Conservation (phyloP, 1,140 invertebrate genomes). For the Helicorthomorpha holstii region DNA sequence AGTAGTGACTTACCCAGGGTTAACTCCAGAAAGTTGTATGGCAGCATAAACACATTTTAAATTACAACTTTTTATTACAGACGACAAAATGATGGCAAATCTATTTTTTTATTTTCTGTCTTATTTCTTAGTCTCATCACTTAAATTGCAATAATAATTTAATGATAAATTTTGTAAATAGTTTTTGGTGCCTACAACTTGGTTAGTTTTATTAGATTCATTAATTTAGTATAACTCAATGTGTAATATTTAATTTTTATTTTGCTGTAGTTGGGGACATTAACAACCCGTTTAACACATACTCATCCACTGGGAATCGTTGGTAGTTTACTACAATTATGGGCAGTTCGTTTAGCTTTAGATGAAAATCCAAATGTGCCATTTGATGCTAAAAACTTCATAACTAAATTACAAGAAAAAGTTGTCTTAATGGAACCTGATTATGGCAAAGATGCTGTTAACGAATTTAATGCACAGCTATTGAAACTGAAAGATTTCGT, state of each 20-base stretch:
- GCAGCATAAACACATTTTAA: conserved; percentile 30
- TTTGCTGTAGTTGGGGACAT: conserved; percentile 45
- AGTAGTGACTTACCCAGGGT: too few species aligned
- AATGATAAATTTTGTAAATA: too few species aligned
- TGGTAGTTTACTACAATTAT: too few species aligned
- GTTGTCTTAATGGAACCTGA: conserved; percentile 31
- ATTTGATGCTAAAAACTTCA: background rate
- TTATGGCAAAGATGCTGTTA: background rate
- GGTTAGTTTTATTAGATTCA: background rate
- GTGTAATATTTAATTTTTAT: conserved; percentile 37
- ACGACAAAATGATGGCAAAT: conserved; percentile 49
- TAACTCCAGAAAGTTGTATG: too few species aligned
- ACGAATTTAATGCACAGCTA: background rate
- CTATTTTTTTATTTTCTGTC: too few species aligned
- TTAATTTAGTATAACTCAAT: conserved; percentile 11
- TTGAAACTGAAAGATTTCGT: background rate
- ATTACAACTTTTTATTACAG: conserved; percentile 48
- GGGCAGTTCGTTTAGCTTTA: conserved; percentile 50
- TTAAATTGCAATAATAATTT: too few species aligned
- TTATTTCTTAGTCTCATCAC: too few species aligned
- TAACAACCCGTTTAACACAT: too few species aligned
- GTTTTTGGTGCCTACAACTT: too few species aligned
- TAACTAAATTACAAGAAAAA: background rate
- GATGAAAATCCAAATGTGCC: conserved; percentile 25
- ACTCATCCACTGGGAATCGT: too few species aligned